These are phyloP conservation scores for Chlamydotis undulata DNA, from an alignment of 2,113 vertebrate genomes.

Conservation along the genomic window DNA sequence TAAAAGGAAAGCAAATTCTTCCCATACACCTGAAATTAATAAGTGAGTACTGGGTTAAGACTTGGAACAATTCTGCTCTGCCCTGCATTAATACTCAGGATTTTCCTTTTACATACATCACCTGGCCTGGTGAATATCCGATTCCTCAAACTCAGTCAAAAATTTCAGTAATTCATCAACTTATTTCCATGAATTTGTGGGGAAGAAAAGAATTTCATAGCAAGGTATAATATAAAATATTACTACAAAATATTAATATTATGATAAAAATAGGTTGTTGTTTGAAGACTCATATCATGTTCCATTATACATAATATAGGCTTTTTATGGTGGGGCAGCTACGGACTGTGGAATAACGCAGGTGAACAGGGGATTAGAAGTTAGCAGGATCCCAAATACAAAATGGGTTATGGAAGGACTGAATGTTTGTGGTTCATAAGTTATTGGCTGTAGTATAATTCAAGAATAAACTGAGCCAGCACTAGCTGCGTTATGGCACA, in stretches of 20 bases:
- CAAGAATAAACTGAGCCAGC: neutral
- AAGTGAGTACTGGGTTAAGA: neutral
- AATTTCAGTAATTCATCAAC: neutral
- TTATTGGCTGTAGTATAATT: neutral
- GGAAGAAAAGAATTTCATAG: neutral
- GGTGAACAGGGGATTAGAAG: neutral
- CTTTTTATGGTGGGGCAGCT: neutral
- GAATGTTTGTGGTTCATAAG: neutral
- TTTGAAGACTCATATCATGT: neutral
- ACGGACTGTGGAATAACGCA: neutral
- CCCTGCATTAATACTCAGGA: neutral
- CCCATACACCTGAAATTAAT: neutral
- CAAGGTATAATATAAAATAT: neutral
- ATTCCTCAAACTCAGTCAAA: conserved; percentile 7
- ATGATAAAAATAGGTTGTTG: neutral
- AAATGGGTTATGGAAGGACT: neutral
- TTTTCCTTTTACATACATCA: neutral
- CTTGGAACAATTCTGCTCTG: neutral
- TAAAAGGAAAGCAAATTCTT: neutral
- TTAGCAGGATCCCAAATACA: neutral
- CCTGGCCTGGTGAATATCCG: neutral
- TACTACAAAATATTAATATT: neutral
- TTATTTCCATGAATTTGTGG: neutral
- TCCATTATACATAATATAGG: neutral
- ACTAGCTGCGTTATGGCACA: neutral